phyloP scores from a whole-genome alignment of 2,113 vertebrate species.

The Propithecus coquereli region DNA sequence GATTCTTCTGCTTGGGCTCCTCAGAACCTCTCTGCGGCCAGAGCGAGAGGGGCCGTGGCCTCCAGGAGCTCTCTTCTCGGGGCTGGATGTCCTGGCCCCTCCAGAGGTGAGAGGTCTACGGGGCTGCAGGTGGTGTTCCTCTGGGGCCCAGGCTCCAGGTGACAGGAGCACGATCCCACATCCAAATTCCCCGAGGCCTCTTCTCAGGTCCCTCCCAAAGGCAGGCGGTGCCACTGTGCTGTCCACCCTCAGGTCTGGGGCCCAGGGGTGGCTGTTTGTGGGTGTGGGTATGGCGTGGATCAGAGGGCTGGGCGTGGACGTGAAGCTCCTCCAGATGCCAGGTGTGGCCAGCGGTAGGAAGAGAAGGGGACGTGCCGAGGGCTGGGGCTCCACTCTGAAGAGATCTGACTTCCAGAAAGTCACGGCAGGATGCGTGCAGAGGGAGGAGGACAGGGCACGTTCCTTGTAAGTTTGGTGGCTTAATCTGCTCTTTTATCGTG shows the following conservation, averaged over 20 bases:
- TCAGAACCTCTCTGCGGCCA: not conserved
- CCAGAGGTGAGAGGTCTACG: not conserved
- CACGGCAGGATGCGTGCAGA: rapidly evolving
- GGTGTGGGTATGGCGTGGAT: not conserved
- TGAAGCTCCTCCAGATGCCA: rapidly evolving
- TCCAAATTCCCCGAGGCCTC: too few relatives aligned
- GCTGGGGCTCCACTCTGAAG: not conserved
- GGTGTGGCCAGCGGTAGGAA: not conserved
- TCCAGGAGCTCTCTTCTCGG: too few relatives aligned
- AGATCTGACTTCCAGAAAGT: not conserved
- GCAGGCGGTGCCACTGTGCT: not conserved
- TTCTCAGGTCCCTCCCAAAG: too few relatives aligned
- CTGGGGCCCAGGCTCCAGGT: not conserved
- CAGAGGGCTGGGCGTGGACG: too few relatives aligned
- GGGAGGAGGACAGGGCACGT: rapidly evolving
- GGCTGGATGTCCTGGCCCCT: not conserved
- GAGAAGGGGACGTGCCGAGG: rapidly evolving
- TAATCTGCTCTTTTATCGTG: not conserved
- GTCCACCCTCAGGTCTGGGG: not conserved
- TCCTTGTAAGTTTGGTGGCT: rapidly evolving
- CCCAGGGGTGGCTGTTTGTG: not conserved
- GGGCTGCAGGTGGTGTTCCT: rapidly evolving
- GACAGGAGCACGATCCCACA: too few relatives aligned
- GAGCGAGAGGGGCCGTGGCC: not conserved
- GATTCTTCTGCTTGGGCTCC: not conserved